Base-by-base conservation (phyloP, 2,888 invertebrate species). In the Taenaris catops region DNA sequence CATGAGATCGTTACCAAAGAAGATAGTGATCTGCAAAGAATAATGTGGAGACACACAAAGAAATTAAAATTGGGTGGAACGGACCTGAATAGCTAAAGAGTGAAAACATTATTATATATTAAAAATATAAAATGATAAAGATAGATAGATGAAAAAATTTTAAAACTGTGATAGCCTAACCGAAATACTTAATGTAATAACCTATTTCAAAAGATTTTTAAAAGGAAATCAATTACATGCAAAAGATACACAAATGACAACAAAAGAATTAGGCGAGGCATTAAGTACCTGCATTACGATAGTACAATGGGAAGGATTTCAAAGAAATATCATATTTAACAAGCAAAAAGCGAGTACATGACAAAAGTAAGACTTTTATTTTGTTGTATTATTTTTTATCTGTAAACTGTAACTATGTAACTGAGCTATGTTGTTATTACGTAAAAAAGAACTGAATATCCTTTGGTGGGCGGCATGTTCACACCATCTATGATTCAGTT, bases 281-380 rank as follows among this genome's bases (percentile, higher is more conserved):
- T 2, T 16, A n/a, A n/a, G n/a, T n/a, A n/a, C n/a, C 19, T 2
- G 27, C 29, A 6, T 8, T 49, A 8, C 20, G 14, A 26, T 24
- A 47, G 14, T 14, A 14, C 14, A 14, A 14, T 3, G 4, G 4
- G 14, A 14, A 14, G 4, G 14, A 2, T 14, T 14, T 14, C 2
- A 4, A 14, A 14, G 14, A 14, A 3, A 14, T 14, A 14, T 3
- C 2, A 14, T 8, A 7, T 8, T 8, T 23, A 8, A 8, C n/a
- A 8, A 8, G 3, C 11, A 24, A 24, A 10, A 11, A 11, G 11
- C 9, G 8, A 8, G 24, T 24, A 24, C 2, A 24, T 5, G 24
- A 24, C 1, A 24, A 11, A 4, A 11, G 43, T 46, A 24, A 10
- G n/a, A n/a, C n/a, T n/a, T n/a, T n/a, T n/a, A n/a, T n/a, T n/a